These are phyloP conservation scores for Ptycholaimellus sp. DNA, from an alignment of 2,888 invertebrate genomes.

Conservation along the genomic window DNA sequence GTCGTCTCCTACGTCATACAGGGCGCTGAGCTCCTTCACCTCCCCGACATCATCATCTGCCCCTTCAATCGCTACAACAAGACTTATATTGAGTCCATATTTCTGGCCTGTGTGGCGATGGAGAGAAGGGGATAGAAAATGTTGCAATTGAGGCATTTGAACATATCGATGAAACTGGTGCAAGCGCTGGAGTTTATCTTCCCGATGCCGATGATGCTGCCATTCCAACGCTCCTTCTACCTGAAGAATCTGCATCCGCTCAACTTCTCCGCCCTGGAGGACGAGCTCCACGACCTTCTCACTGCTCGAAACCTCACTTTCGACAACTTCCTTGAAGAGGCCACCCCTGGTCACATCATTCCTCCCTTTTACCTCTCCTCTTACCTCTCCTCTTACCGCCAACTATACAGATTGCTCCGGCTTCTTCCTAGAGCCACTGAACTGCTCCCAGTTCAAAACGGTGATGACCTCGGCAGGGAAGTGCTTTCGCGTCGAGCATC, in stretches of 20 bases:
- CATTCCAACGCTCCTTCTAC: constrained; percentile 9
- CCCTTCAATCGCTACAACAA: constrained; percentile 21
- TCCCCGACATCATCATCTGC: constrained; percentile 22
- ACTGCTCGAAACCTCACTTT: no score
- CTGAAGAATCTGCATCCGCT: constrained; percentile 2
- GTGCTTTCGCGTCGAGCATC: constrained; percentile 17
- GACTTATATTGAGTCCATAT: constrained; percentile 12
- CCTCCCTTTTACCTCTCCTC: no score
- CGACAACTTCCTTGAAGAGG: no score
- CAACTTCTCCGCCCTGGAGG: constrained; percentile 4
- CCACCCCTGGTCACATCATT: no score
- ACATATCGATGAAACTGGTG: constrained; percentile 14
- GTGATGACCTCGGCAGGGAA: constrained; percentile 17
- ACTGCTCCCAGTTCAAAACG: no score
- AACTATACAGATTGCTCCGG: no score
- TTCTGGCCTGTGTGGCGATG: no score
- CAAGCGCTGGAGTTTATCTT: constrained; percentile 19
- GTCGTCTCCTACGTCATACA: constrained; percentile 17
- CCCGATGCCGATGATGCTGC: constrained; percentile 12
- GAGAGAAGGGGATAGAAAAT: no score
- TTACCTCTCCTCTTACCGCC: no score
- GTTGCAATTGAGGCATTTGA: no score
- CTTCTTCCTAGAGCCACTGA: no score
- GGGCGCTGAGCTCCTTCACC: constrained; percentile 10
- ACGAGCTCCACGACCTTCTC: constrained; percentile 1